Base-by-base conservation (phyloP, 2,888 invertebrate species). In the Ligdia adustata region DNA sequence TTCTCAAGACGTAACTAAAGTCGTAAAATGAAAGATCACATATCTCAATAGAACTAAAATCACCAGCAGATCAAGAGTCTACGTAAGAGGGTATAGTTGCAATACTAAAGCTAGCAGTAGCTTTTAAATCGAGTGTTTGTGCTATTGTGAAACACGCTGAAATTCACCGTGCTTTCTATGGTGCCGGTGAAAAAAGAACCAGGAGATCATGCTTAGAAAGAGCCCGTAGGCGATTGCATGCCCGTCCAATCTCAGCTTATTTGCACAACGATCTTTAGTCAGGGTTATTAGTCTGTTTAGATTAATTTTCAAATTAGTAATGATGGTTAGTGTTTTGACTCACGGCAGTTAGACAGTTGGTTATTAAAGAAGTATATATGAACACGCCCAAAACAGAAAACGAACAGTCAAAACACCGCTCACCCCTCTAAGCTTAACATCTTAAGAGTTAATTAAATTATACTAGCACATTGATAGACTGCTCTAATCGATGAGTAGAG, bases 161-260 rank as follows among this genome's bases (percentile, higher is more conserved):
- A 81, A 82, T 73, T 68, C 77, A 67, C 74, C 68, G 81, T 79
- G 81, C 75, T 55, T 49, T 22, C 44, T 37, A 50, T 44, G 41
- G 68, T 70, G 69, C 61, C 50, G 55, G 52, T 42, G n/a, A n/a
- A 41, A 52, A 55, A 43, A 62, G 59, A 54, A 60, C n/a, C 34
- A 60, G 55, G 64, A 60, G 60, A 47, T 64, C 81, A 85, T 85
- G 86, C 83, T 64, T n/a, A 59, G 14, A 35, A 24, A 14, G 24
- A 35, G 35, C 24, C 15, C 9, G 31, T 31, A 39, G 31, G 31
- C 29, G 18, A 6, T 31, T 31, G 85, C 75, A 74, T 84, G 85
- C 79, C 85, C 83, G 84, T 82, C 83, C 86, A 79, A 85, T 87
- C 79, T 86, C 87, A 86, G 88, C 84, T 82, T 78, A 84, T 84